Evolutionary conservation across 92 coral and sea anemone species (phyloP).

Genomic region (Heteractis magnifica): DNA sequence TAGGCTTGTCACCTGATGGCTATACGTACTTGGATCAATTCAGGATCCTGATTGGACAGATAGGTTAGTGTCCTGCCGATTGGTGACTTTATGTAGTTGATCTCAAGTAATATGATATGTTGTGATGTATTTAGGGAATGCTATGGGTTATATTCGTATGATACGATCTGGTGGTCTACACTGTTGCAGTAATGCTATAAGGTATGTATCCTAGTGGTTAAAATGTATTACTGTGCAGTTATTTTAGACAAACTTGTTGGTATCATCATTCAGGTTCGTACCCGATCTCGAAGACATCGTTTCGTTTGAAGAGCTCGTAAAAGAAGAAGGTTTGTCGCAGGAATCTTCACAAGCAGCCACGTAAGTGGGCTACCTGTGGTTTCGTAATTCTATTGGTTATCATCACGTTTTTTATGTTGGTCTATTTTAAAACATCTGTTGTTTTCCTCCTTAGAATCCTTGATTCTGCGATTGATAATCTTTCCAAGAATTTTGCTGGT

Average conservation of each 20-base stretch:
- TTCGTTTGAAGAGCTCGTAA: slow-evolving; percentile 93
- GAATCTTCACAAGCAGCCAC: slow-evolving; percentile 85
- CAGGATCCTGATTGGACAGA: slow-evolving; percentile 86
- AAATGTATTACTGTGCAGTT: too few species aligned
- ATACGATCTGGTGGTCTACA: slow-evolving; percentile 98
- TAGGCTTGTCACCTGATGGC: slow-evolving; percentile 94
- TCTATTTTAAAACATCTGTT: not conserved
- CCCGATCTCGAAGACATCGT: slow-evolving; percentile 98
- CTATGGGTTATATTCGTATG: slow-evolving; percentile 99
- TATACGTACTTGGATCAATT: slow-evolving; percentile 93
- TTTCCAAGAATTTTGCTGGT: slow-evolving; percentile 95
- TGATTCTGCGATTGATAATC: slow-evolving; percentile 87
- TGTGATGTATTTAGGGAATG: slow-evolving; percentile 66
- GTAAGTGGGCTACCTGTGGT: slow-evolving; percentile 45
- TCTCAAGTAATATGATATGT: not conserved
- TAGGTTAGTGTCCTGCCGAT: slow-evolving; percentile 46
- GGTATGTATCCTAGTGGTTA: slow-evolving; percentile 34
- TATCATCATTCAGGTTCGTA: slow-evolving; percentile 63
- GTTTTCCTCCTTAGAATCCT: slow-evolving; percentile 51
- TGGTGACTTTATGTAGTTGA: not conserved
- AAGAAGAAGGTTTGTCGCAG: slow-evolving; percentile 78
- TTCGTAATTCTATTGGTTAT: not conserved
- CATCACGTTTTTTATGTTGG: not conserved
- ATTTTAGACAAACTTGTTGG: not conserved
- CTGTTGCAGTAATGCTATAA: slow-evolving; percentile 96